phyloP scores from a whole-genome alignment of 2,113 vertebrate genomes.

The Chamaea fasciata region DNA sequence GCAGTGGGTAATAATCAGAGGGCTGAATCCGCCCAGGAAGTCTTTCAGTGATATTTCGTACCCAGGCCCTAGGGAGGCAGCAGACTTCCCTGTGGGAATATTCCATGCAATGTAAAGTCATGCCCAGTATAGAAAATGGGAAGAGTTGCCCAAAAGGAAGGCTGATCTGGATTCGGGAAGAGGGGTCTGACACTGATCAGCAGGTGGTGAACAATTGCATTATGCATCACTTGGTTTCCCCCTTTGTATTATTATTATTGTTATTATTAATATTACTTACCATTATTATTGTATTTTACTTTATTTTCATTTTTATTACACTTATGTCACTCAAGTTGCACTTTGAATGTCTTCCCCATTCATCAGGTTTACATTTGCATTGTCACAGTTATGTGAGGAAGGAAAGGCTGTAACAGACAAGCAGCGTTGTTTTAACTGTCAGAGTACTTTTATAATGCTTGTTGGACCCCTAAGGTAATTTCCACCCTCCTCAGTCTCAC shows the following conservation, averaged over 20 bases:
- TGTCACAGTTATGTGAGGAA: background rate
- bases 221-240: background rate
- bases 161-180: background rate
- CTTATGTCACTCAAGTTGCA: background rate
- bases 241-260: background rate
- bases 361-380: background rate
- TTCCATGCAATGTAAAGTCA: accelerated
- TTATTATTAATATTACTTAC: background rate
- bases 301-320: background rate
- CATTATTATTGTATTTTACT: background rate
- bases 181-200: background rate
- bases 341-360: background rate
- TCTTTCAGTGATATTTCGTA: too few relatives aligned
- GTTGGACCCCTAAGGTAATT: background rate
- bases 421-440: background rate
- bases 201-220: background rate
- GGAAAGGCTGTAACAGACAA: background rate
- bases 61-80: too few relatives aligned
- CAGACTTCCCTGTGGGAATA: background rate
- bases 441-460: background rate
- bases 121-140: background rate
- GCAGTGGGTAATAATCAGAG: too few relatives aligned
- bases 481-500: background rate
- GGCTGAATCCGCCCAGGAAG: too few relatives aligned
- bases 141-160: background rate